phyloP scores from a whole-genome alignment of 2,888 invertebrate species.

The Tromatobia lineatoria region DNA sequence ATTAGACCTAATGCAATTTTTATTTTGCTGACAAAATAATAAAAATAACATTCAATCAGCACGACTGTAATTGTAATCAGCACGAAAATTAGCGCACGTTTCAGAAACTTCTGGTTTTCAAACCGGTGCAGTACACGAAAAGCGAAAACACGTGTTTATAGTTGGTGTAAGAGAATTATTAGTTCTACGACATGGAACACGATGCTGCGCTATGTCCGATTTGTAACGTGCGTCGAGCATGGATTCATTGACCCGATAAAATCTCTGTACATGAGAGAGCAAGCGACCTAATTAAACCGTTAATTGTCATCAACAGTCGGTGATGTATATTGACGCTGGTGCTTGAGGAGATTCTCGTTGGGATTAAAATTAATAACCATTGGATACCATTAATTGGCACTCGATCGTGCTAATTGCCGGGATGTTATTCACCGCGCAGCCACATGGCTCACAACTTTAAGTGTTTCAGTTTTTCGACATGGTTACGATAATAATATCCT shows the following conservation, averaged over 20 bases:
- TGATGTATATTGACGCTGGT: not conserved
- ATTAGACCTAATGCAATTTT: too few relatives aligned
- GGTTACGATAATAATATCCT: not conserved
- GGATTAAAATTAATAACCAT: conserved; percentile 4
- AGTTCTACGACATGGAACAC: not conserved
- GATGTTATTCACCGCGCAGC: not conserved
- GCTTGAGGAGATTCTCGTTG: conserved; percentile 3
- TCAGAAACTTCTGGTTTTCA: too few relatives aligned
- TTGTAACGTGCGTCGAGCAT: conserved; percentile 9
- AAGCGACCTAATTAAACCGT: conserved; percentile 39
- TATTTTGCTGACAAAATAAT: too few relatives aligned
- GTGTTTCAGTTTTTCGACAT: not conserved
- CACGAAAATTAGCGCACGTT: too few relatives aligned
- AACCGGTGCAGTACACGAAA: not conserved
- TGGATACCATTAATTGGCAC: conserved; percentile 27
- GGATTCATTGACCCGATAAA: conserved; percentile 39
- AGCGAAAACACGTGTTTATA: not conserved
- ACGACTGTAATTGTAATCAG: too few relatives aligned
- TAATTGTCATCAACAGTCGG: conserved; percentile 30
- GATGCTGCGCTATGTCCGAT: not conserved
- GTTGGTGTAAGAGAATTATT: too few relatives aligned
- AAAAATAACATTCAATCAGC: too few relatives aligned
- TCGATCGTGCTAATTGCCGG: not conserved
- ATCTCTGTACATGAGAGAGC: conserved; percentile 3
- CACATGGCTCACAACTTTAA: not conserved